phyloP scores from a whole-genome alignment of 2,888 invertebrate genomes.

The Chrysolina haemoptera region DNA sequence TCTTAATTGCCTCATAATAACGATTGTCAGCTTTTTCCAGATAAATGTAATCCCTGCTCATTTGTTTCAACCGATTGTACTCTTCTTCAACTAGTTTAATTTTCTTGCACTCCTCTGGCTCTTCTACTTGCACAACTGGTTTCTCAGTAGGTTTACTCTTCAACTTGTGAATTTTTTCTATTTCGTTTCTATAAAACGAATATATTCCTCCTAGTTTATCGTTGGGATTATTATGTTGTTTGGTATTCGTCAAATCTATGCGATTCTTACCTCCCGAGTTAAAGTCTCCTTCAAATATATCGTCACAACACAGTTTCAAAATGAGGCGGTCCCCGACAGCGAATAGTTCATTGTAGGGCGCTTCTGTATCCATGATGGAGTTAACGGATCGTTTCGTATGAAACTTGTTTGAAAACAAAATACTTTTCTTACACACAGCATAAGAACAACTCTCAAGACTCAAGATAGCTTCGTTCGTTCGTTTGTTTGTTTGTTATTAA shows the following conservation, averaged over 20 bases:
- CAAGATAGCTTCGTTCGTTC: too few relatives aligned
- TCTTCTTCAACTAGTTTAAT: slow-evolving; percentile 52
- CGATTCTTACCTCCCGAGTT: slow-evolving; percentile 49
- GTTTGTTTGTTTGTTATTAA: too few relatives aligned
- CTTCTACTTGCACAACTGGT: slow-evolving; percentile 11
- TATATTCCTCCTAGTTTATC: slow-evolving; percentile 46
- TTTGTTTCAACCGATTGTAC: slow-evolving; percentile 51
- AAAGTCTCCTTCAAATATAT: slow-evolving; percentile 54
- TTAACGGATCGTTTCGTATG: neutral
- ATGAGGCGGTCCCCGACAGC: slow-evolving; percentile 48
- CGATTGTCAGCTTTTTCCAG: slow-evolving; percentile 51
- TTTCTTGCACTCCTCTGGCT: slow-evolving; percentile 28
- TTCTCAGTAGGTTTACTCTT: slow-evolving; percentile 40
- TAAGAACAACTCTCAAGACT: too few relatives aligned
- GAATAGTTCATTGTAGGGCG: slow-evolving; percentile 44
- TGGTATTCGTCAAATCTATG: slow-evolving; percentile 47
- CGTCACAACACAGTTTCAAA: slow-evolving; percentile 47
- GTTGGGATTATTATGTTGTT: slow-evolving; percentile 52
- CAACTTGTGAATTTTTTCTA: slow-evolving; percentile 43
- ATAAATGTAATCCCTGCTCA: slow-evolving; percentile 47
- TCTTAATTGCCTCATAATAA: slow-evolving; percentile 52
- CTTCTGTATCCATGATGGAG: slow-evolving; percentile 33
- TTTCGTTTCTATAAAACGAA: slow-evolving; percentile 53
- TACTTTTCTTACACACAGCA: too few relatives aligned
- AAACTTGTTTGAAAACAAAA: too few relatives aligned